Base-by-base conservation (phyloP, 2,797 vertebrate species). In the Liasis olivaceus region DNA sequence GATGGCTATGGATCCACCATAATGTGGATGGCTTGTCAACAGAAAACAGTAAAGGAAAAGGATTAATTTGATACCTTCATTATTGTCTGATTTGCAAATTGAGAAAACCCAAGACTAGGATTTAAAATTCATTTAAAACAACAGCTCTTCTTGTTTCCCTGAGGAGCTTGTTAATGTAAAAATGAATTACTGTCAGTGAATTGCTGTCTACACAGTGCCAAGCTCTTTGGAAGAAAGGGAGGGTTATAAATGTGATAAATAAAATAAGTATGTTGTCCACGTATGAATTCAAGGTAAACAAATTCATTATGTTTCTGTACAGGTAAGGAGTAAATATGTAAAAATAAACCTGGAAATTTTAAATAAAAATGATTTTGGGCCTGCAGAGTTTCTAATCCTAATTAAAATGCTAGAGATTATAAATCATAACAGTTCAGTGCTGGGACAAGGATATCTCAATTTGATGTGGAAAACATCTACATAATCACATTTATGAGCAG, bases 391-490 rank as follows among this genome's bases (percentile, higher is more conserved):
- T 89, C 93, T 91, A 91, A 72, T 87, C 88, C 90, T 31, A 93
- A 93, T 95, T 91, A 89, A 95, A 64, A 91, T 0, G 0, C 85
- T 63, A 24, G 66, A 22, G 2, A 13, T 54, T 11, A 91, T 94
- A 91, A 92, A 26, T 87, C 58, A 42, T 12, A 90, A 66, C 66
- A 85, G 69, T 93, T 94, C 88, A n/a, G 0, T 88, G 77, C 85
- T 91, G 90, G 93, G 93, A 90, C 26, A 93, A 94, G 8, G n/a
- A 26, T 20, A 66, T 90, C 95, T 77, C 93, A 36, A 85, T 94
- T 93, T 92, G 47, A 4, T 0, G 0, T 90, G 91, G 69, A 88
- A 92, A 95, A 17, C 2, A n/a, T 93, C 94, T 94, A 36, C 90
- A 84, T 56, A 90, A 91, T 28, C 89, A 15, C 31, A 13, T 91